These are phyloP conservation scores for Aldrovandia affinis DNA, from an alignment of 2,797 vertebrate genomes.

Conservation along the genomic window DNA sequence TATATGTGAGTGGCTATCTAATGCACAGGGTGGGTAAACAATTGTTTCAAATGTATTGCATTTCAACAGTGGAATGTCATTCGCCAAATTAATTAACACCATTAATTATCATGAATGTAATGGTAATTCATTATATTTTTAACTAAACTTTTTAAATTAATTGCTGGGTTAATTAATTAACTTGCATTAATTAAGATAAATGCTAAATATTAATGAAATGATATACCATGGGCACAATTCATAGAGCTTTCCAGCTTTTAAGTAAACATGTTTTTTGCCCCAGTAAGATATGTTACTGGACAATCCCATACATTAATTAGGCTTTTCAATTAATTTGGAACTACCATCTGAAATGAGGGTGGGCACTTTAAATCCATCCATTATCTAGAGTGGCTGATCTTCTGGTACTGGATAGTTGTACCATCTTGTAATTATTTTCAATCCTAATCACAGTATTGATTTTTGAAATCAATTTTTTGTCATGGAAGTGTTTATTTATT, in stretches of 20 bases:
- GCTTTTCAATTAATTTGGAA: slow-evolving; percentile 61
- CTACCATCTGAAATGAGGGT: slow-evolving; percentile 57
- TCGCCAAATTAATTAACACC: slow-evolving; percentile 68
- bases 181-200: slow-evolving; percentile 71
- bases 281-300: not conserved
- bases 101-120: slow-evolving; percentile 70
- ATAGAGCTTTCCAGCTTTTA: not conserved
- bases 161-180: slow-evolving; percentile 76
- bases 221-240: slow-evolving; percentile 34
- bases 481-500: slow-evolving; percentile 44
- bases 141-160: slow-evolving; percentile 69
- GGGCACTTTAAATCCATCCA: slow-evolving; percentile 48
- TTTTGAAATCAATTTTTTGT: slow-evolving; percentile 64
- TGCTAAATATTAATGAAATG: slow-evolving; percentile 62
- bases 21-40: slow-evolving; percentile 20
- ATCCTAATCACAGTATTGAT: slow-evolving; percentile 68
- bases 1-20: not conserved
- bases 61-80: slow-evolving; percentile 47
- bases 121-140: slow-evolving; percentile 69
- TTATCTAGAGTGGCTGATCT: slow-evolving; percentile 49
- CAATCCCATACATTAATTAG: slow-evolving; percentile 51
- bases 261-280: slow-evolving; percentile 6
- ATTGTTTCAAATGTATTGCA: not conserved
- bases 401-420: slow-evolving; percentile 49
- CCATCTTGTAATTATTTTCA: slow-evolving; percentile 66